phyloP scores from a whole-genome alignment of 2,797 vertebrate genomes.

The Poeciliopsis infans region DNA sequence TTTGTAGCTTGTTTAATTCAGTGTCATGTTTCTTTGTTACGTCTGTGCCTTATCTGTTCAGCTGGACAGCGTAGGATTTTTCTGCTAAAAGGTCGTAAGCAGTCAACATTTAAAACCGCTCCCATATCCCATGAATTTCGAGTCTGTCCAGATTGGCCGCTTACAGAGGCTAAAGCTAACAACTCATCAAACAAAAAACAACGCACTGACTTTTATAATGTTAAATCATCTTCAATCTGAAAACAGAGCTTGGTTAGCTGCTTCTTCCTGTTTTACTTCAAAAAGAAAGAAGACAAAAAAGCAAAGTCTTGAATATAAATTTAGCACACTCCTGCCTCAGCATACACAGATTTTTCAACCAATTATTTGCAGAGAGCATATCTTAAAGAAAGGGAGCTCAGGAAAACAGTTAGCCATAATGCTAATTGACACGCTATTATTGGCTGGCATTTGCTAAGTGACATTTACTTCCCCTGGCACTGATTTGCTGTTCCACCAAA shows the following conservation, averaged over 20 bases:
- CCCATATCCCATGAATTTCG: not conserved
- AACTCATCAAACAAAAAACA: not conserved
- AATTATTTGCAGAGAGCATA: not conserved
- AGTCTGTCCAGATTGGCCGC: not conserved
- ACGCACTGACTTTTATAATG: not conserved
- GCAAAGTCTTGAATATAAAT: not conserved
- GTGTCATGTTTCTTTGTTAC: slow-evolving; percentile 13
- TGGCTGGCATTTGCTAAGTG: not conserved
- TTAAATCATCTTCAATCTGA: not conserved
- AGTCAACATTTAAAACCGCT: not conserved
- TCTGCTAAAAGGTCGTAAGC: not conserved
- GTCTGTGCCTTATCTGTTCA: not conserved
- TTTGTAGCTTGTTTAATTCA: slow-evolving; percentile 30
- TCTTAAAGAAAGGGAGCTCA: not conserved
- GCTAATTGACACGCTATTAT: not conserved
- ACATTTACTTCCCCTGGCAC: not conserved
- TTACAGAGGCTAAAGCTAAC: not conserved
- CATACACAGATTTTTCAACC: not conserved
- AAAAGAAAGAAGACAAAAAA: not conserved
- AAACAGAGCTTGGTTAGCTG: not conserved
- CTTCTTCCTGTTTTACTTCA: not conserved
- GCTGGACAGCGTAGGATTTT: not conserved
- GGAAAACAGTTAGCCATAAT: not conserved
- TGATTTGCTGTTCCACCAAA: not conserved
- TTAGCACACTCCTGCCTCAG: not conserved